Conservation (phyloP, 2,888 invertebrate genomes). For the Barypeithes pellucidus region DNA sequence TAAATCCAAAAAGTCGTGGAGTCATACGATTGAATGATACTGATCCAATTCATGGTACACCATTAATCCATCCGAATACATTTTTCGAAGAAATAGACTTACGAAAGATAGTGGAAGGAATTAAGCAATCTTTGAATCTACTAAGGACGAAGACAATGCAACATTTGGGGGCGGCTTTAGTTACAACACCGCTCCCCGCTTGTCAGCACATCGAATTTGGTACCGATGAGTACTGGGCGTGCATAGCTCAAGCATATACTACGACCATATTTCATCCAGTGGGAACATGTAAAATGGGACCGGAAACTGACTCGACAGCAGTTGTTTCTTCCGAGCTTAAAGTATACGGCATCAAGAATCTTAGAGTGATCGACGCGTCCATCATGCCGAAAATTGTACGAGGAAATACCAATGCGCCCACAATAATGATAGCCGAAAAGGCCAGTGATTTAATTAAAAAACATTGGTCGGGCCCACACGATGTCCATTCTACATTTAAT, state of each 20-base stretch:
- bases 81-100: conserved; percentile 79
- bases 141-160: conserved; percentile 76
- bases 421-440: conserved; percentile 70
- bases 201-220: conserved; percentile 76
- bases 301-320: conserved; percentile 74
- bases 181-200: conserved; percentile 75
- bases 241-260: conserved; percentile 78
- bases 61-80: conserved; percentile 82
- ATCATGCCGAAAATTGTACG: conserved; percentile 77
- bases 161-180: conserved; percentile 73
- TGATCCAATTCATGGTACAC: conserved; percentile 82
- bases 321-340: conserved; percentile 79
- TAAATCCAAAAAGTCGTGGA: conserved; percentile 79
- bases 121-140: conserved; percentile 75
- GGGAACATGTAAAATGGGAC: conserved; percentile 83
- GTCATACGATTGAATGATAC: conserved; percentile 76
- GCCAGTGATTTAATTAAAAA: conserved; percentile 68
- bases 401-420: conserved; percentile 70
- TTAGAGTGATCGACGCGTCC: conserved; percentile 80
- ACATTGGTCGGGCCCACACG: conserved; percentile 56
- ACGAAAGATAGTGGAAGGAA: conserved; percentile 75
- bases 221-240: conserved; percentile 79
- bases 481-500: not conserved
- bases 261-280: conserved; percentile 81
- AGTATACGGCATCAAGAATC: conserved; percentile 76